Base-by-base conservation (phyloP, 2,888 invertebrate genomes). In the Oxycera nigricornis region DNA sequence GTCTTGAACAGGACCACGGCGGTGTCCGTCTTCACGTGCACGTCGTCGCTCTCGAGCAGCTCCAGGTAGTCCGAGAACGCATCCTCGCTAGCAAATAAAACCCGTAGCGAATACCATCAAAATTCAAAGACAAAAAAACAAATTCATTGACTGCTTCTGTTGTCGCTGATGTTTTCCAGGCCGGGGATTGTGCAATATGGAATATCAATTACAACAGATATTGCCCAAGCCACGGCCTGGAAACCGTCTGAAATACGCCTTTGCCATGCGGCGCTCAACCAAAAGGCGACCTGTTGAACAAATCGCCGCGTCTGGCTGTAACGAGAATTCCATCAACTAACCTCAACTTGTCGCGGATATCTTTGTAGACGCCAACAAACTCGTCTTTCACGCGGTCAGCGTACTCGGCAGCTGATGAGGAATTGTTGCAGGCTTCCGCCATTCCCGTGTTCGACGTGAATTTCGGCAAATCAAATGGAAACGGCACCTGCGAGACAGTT, bases 171-270 rank as follows among this genome's bases (percentile, higher is more conserved):
- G 35, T 55, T 81, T 81, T 80, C 79, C 80, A 80, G 81, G 81
- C 81, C 81, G 81, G 80, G 81, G 81, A 79, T 81, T 80, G 81
- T 82, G 81, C 81, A 82, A 82, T 81, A 76, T 80, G 80, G 78
- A 55, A 70, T 20, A 35, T 41, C 62, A 50, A 59, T 76, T 55
- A 75, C 24, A 76, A 80, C 79, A 81, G 77, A 78, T 72, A 22
- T 80, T 80, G 80, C 81, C 73, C 79, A 79, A 80, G 78, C 79
- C 81, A 81, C 80, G 78, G 67, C 80, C 81, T 74, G 72, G 75
- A 80, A 81, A 81, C 57, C 22, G 6, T 46, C 17, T 14, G 55
- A 55, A 11, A 24, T 55, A 1, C 24, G 11, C 3, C 24, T 24
- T 9, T 4, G 3, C 20, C 11, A 9, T 50, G 11, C 17, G 4